These are phyloP conservation scores for Agrotis puta DNA, from an alignment of 2,888 invertebrate genomes.

Conservation along the genomic window DNA sequence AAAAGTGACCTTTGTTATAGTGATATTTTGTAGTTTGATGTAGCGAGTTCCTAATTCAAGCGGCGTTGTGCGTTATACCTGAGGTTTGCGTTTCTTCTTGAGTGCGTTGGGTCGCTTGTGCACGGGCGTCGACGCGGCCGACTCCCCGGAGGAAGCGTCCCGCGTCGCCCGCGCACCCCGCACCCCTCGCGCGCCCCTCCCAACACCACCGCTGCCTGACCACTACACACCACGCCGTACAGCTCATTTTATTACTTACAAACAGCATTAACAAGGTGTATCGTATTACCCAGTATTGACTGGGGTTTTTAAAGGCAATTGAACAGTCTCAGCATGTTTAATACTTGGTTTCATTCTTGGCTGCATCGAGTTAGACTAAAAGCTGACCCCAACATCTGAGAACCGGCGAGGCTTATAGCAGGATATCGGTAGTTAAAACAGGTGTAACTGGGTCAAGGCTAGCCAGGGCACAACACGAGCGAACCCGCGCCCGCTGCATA, in stretches of 20 bases:
- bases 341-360: neutral
- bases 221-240: slow-evolving; percentile 46
- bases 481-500: no score
- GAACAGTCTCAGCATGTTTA: neutral
- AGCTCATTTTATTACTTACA: neutral
- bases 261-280: neutral
- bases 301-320: no score
- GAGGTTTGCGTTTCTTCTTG: slow-evolving; percentile 87
- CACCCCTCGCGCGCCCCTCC: slow-evolving; percentile 48
- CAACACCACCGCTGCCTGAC: slow-evolving; percentile 34
- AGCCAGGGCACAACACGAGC: no score
- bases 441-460: no score
- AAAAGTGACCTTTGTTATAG: no score
- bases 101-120: slow-evolving; percentile 84
- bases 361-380: neutral
- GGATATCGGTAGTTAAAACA: no score
- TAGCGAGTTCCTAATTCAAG: neutral
- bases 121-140: slow-evolving; percentile 89
- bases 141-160: slow-evolving; percentile 74
- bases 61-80: slow-evolving; percentile 67
- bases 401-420: neutral
- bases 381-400: neutral
- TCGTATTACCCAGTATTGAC: neutral
- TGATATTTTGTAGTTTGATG: neutral
- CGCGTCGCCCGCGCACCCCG: slow-evolving; percentile 52